A percentile compares a stretch with the other conserved stretches of the same genome.
These are phyloP conservation scores for Pseudanteris insignis DNA, from an alignment of 2,888 invertebrate species.

Conservation along the genomic window DNA sequence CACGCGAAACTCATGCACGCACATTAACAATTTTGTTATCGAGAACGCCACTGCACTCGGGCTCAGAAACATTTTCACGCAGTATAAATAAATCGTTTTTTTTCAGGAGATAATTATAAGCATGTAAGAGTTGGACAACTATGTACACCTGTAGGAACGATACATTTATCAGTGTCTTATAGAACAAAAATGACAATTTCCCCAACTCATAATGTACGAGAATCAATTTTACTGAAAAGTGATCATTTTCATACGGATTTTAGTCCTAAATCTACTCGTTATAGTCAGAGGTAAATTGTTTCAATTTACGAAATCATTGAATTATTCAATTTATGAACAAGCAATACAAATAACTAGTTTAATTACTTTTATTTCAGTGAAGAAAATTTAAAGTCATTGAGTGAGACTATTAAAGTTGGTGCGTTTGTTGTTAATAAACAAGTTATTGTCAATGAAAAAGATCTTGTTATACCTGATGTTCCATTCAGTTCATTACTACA, in stretches of 20 bases:
- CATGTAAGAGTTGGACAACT: conserved; percentile 85
- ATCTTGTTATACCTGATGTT: conserved; percentile 71
- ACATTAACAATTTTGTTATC: no score
- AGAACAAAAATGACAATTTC: conserved; percentile 92
- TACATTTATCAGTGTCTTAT: conserved; percentile 84
- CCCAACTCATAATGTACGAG: conserved; percentile 77
- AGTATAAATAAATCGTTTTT: no score
- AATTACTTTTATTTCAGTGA: no score
- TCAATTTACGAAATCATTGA: no score
- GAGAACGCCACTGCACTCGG: no score
- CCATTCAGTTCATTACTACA: conserved; percentile 73
- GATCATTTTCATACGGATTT: conserved; percentile 86
- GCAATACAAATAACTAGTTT: no score
- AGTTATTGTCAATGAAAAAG: conserved; percentile 69
- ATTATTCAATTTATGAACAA: no score
- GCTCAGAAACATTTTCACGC: no score
- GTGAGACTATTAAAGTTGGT: conserved; percentile 79
- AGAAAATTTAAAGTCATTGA: conserved; percentile 75
- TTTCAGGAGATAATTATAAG: conserved; percentile 80
- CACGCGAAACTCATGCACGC: no score
- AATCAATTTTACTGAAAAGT: conserved; percentile 86
- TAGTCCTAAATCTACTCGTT: conserved; percentile 75
- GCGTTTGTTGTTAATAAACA: conserved; percentile 80
- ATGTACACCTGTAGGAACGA: conserved; percentile 85
- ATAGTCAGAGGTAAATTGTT: conserved; percentile 68